phyloP scores from a whole-genome alignment of 2,113 vertebrate genomes.

The Podocnemis expansa region DNA sequence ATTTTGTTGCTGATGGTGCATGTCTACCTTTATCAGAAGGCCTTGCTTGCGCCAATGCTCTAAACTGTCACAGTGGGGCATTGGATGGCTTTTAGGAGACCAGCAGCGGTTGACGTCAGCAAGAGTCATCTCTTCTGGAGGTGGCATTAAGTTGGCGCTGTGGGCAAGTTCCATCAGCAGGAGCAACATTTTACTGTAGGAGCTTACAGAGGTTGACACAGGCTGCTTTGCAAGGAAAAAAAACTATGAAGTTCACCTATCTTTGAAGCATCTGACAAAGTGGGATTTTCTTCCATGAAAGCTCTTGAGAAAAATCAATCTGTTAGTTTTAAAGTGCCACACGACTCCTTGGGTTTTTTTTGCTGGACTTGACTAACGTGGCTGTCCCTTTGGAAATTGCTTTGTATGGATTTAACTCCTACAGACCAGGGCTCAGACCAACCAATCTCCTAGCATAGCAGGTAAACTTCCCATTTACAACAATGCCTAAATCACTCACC shows the following conservation, averaged over 20 bases:
- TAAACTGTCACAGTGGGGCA: background rate
- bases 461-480: background rate
- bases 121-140: background rate
- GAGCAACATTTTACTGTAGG: background rate
- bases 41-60: background rate
- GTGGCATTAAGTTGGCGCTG: background rate
- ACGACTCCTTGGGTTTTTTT: too few relatives aligned
- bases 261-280: too few relatives aligned
- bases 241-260: too few relatives aligned
- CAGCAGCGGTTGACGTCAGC: background rate
- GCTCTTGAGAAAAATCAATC: too few relatives aligned
- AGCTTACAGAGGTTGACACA: background rate
- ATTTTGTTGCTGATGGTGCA: background rate
- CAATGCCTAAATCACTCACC: background rate
- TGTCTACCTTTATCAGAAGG: background rate
- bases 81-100: background rate
- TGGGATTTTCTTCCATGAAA: too few relatives aligned
- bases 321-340: too few relatives aligned
- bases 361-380: too few relatives aligned
- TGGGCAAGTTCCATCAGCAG: background rate
- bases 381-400: too few relatives aligned
- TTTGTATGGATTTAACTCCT: background rate
- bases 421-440: background rate
- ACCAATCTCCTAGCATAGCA: background rate
- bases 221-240: too few relatives aligned